These are phyloP conservation scores for Chunga burmeisteri DNA, from an alignment of 2,113 vertebrate genomes.

Conservation along the genomic window DNA sequence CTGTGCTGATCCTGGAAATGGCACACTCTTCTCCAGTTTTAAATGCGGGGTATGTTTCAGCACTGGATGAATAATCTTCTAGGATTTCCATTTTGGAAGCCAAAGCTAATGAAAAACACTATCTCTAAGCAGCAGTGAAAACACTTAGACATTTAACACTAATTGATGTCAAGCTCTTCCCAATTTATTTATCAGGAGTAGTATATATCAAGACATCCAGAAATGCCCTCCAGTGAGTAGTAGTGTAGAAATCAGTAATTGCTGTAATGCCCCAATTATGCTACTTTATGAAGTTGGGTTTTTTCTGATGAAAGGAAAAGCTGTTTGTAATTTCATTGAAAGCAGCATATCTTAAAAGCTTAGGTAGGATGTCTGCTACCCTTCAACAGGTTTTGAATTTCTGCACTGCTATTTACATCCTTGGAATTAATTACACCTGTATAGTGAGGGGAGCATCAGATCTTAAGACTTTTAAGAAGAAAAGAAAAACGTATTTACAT, in stretches of 20 bases:
- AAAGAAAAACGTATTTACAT: background rate
- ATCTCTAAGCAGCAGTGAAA: background rate
- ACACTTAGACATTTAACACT: background rate
- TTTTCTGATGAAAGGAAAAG: background rate
- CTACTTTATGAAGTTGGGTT: background rate
- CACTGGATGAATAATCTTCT: background rate
- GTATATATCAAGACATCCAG: background rate
- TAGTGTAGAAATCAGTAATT: background rate
- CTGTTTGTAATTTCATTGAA: background rate
- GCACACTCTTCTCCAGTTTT: background rate
- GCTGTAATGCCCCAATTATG: background rate
- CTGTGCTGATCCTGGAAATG: background rate
- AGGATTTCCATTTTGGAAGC: constrained; percentile 16
- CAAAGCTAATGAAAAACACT: constrained; percentile 18
- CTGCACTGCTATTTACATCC: background rate
- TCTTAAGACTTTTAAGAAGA: background rate
- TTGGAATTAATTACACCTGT: background rate
- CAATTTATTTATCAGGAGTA: background rate
- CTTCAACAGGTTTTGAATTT: background rate
- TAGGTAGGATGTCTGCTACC: background rate
- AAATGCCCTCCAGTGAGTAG: background rate
- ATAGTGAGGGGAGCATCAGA: background rate
- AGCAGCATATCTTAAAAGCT: background rate
- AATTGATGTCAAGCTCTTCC: background rate
- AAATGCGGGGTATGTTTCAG: background rate